phyloP scores from a whole-genome alignment of 2,113 vertebrate species.

The Thymallus thymallus region DNA sequence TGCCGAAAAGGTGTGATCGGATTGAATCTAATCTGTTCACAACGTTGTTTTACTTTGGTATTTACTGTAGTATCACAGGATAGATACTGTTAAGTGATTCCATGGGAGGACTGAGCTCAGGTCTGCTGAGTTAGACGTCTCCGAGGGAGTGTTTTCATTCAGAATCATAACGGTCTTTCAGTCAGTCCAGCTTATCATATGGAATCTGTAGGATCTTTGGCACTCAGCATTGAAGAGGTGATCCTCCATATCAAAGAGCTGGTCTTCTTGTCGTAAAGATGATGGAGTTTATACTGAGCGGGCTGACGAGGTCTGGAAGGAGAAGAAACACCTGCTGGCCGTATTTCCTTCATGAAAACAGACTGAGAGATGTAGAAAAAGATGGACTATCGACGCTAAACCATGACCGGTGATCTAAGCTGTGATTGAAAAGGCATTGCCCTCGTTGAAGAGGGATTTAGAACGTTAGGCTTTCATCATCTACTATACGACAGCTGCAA shows the following conservation, averaged over 20 bases:
- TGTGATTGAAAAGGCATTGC: background rate
- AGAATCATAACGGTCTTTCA: slow-evolving; percentile 33
- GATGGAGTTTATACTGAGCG: slow-evolving; percentile 65
- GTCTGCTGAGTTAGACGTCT: slow-evolving; percentile 32
- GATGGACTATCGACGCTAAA: background rate
- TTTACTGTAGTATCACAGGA: too few relatives aligned
- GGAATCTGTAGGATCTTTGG: slow-evolving; percentile 54
- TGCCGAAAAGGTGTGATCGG: too few relatives aligned
- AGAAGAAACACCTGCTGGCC: slow-evolving; percentile 64
- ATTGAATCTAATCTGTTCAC: too few relatives aligned
- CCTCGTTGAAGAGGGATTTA: background rate
- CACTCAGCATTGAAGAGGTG: slow-evolving; percentile 56
- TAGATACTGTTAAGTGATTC: slow-evolving; percentile 11
- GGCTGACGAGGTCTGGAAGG: slow-evolving; percentile 56
- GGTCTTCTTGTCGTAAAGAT: slow-evolving; percentile 67
- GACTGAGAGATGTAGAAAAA: background rate
- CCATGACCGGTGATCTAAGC: background rate
- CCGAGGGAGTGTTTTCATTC: slow-evolving; percentile 8
- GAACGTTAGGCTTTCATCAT: background rate
- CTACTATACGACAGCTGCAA: background rate
- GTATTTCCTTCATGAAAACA: slow-evolving; percentile 39
- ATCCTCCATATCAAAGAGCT: too few relatives aligned
- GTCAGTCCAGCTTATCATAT: slow-evolving; percentile 58
- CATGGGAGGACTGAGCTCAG: slow-evolving; percentile 42
- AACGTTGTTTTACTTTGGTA: too few relatives aligned